These are phyloP conservation scores for Naso thynnoides DNA, from an alignment of 2,797 vertebrate genomes.

Conservation along the genomic window DNA sequence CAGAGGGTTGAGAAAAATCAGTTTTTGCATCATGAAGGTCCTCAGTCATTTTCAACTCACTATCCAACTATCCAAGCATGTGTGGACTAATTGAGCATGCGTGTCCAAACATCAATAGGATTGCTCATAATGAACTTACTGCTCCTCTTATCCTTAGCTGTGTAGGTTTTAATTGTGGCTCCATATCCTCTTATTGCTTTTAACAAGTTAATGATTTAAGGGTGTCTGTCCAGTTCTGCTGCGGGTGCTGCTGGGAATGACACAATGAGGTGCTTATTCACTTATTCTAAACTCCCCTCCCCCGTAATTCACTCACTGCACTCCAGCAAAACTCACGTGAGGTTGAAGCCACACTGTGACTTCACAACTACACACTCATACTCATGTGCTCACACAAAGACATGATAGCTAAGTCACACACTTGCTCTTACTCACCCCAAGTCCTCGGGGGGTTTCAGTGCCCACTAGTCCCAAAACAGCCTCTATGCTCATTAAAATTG, in stretches of 20 bases:
- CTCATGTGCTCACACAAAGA: background rate
- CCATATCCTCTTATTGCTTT: slow-evolving; percentile 44
- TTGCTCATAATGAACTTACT: slow-evolving; percentile 69
- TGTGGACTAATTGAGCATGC: slow-evolving; percentile 61
- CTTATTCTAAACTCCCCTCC: slow-evolving; percentile 63
- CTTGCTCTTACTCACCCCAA: slow-evolving; percentile 61
- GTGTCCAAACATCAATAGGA: slow-evolving; percentile 64
- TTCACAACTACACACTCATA: slow-evolving; percentile 35
- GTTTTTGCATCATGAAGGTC: slow-evolving; percentile 20
- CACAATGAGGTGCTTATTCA: slow-evolving; percentile 74
- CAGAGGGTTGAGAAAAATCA: background rate
- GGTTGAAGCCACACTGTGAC: slow-evolving; percentile 54
- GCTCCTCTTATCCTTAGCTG: slow-evolving; percentile 50
- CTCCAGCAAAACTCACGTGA: slow-evolving; percentile 67
- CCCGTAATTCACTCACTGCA: slow-evolving; percentile 61
- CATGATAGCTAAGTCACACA: slow-evolving; percentile 14
- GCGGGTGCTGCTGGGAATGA: slow-evolving; percentile 32
- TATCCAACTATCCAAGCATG: slow-evolving; percentile 31
- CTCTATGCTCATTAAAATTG: slow-evolving; percentile 67
- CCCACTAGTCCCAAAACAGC: slow-evolving; percentile 63
- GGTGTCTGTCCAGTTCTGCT: slow-evolving; percentile 40
- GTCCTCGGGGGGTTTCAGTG: slow-evolving; percentile 53
- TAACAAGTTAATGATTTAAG: slow-evolving; percentile 56
- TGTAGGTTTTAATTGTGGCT: slow-evolving; percentile 51
- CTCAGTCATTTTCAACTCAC: slow-evolving; percentile 47